A percentile compares a stretch with the other conserved stretches of the same genome.
Conservation (phyloP, 2,113 vertebrate species). For the Sula dactylatra region DNA sequence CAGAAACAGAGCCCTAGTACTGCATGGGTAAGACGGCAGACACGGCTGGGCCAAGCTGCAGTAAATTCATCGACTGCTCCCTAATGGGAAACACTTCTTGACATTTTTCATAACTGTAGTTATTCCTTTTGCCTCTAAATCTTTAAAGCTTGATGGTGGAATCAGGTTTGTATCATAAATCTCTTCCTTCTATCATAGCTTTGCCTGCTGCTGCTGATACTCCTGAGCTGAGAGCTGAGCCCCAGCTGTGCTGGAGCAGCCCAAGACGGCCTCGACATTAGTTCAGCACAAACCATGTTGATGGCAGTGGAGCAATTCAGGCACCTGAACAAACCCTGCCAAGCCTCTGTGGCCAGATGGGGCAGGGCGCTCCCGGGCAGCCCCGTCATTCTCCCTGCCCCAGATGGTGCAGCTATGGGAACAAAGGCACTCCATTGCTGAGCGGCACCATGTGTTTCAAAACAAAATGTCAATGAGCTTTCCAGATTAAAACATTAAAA, state of each 20-base stretch:
- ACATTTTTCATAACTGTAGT: background rate
- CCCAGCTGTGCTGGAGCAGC: background rate
- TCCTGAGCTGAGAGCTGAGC: background rate
- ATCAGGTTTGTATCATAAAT: background rate
- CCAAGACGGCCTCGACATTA: background rate
- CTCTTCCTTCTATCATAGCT: background rate
- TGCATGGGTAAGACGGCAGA: background rate
- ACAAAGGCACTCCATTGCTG: background rate
- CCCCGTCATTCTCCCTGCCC: background rate
- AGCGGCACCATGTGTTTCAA: background rate
- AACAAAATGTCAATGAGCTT: constrained; percentile 60
- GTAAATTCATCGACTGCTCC: background rate
- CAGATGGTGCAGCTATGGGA: background rate
- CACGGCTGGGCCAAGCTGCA: background rate
- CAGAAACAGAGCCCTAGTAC: background rate
- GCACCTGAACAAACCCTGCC: background rate
- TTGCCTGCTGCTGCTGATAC: background rate
- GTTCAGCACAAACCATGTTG: background rate
- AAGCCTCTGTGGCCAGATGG: background rate
- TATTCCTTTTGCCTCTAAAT: background rate
- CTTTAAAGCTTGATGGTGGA: background rate
- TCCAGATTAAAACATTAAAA: constrained; percentile 69
- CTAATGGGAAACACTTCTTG: background rate
- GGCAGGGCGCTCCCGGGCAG: background rate
- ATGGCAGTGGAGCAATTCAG: background rate